Percentiles rank a stretch among this genome's conserved stretches.
These are phyloP conservation scores for Rallus crepitans DNA, from an alignment of 2,797 vertebrate genomes.

Conservation along the genomic window DNA sequence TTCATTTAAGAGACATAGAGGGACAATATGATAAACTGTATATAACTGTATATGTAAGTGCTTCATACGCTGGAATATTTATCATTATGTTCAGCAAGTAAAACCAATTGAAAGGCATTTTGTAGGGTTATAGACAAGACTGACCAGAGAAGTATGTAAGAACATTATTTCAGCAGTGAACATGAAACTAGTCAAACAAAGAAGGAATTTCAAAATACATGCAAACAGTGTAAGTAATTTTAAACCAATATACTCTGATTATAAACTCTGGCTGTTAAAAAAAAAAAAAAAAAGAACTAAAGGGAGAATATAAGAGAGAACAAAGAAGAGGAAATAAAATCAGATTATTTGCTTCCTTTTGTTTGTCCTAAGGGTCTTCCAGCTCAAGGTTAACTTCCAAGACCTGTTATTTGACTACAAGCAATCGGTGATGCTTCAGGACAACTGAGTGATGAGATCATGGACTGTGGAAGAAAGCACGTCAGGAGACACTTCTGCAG, in stretches of 20 bases:
- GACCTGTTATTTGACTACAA: neutral
- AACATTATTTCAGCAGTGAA: neutral
- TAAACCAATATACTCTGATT: neutral
- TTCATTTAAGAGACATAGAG: neutral
- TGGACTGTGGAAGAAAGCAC: neutral
- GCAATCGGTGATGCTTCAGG: neutral
- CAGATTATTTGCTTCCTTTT: neutral
- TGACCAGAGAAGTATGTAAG: neutral
- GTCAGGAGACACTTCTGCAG: neutral
- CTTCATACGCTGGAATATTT: neutral
- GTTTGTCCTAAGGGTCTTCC: neutral
- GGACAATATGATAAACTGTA: neutral
- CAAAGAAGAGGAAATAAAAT: neutral
- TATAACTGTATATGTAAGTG: neutral
- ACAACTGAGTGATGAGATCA: neutral
- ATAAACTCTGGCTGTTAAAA: neutral
- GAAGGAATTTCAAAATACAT: constrained; percentile 14
- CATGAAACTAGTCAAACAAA: constrained; percentile 13
- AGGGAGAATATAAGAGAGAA: neutral
- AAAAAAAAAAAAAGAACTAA: neutral
- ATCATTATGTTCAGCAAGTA: neutral
- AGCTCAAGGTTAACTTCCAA: neutral
- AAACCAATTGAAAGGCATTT: neutral
- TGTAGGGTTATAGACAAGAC: neutral
- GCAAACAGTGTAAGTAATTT: neutral